phyloP scores from a whole-genome alignment of 1,140 invertebrate species.

The Aphis craccivora region DNA sequence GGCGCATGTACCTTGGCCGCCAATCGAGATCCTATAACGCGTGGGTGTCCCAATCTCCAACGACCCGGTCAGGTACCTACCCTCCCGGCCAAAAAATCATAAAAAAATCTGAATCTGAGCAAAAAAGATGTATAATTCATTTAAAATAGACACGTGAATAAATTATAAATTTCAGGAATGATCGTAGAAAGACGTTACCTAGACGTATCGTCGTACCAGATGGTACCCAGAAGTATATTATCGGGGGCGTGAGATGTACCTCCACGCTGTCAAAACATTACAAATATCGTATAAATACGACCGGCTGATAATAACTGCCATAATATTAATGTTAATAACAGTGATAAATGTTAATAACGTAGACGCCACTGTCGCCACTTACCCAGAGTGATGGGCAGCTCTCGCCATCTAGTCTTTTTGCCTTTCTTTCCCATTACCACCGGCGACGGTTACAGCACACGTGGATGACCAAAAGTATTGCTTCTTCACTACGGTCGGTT shows the following conservation, averaged over 20 bases:
- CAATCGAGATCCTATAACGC: background rate
- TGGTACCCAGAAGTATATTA: background rate
- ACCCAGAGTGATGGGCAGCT: conserved; percentile 61
- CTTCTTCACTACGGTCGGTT: background rate
- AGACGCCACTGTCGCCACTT: background rate
- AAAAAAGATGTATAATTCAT: background rate
- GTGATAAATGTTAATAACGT: too few species aligned
- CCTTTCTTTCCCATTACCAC: conserved; percentile 62
- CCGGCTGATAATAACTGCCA: background rate
- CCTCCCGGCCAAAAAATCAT: background rate
- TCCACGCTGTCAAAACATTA: background rate
- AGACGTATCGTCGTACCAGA: background rate
- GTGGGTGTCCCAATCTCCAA: background rate
- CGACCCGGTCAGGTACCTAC: background rate
- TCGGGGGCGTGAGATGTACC: too few species aligned
- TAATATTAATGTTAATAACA: background rate
- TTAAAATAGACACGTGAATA: background rate
- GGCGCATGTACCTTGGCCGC: background rate
- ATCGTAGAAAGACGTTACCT: background rate
- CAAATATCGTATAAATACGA: background rate
- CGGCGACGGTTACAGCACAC: background rate
- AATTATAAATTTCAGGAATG: background rate
- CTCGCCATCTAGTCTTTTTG: conserved; percentile 62
- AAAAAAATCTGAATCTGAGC: background rate
- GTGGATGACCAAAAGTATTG: background rate